Evolutionary conservation across 2,797 vertebrate species (phyloP).

Genomic region (Aplochiton taeniatus): DNA sequence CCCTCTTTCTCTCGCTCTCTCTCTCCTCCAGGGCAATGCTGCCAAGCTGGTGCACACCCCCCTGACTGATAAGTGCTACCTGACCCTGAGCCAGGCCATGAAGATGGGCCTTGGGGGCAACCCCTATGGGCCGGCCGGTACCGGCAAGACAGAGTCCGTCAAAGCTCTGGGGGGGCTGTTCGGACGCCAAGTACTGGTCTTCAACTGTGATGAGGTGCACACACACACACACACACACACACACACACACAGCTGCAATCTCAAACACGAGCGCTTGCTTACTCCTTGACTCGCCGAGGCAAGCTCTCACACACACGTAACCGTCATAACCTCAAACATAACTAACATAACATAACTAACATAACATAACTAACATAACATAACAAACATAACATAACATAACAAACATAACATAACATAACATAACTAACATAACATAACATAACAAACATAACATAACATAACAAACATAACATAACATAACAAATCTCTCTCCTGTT

Average conservation of each 20-base stretch:
- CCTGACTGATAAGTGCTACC: constrained; percentile 96
- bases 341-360: too few relatives aligned
- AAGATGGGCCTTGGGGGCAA: constrained; percentile 97
- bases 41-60: constrained; percentile 96
- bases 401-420: too few relatives aligned
- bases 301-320: constrained; percentile 1
- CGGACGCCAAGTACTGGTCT: constrained; percentile 96
- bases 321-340: too few relatives aligned
- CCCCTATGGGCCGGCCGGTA: constrained; percentile 96
- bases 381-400: too few relatives aligned
- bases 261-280: constrained; percentile 5
- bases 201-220: constrained; percentile 97
- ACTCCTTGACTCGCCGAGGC: constrained; percentile 2
- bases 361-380: too few relatives aligned
- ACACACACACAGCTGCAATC: neutral
- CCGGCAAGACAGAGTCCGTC: constrained; percentile 97
- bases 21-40: constrained; percentile 84
- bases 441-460: too few relatives aligned
- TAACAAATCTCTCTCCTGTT: too few relatives aligned
- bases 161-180: constrained; percentile 94
- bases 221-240: neutral
- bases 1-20: neutral
- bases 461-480: too few relatives aligned
- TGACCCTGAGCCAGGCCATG: constrained; percentile 97
- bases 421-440: too few relatives aligned